Evolutionary conservation across 2,888 invertebrate genomes (phyloP), one percentile per base, ranked within the genome.

Genomic region (Pyralis farinalis): DNA sequence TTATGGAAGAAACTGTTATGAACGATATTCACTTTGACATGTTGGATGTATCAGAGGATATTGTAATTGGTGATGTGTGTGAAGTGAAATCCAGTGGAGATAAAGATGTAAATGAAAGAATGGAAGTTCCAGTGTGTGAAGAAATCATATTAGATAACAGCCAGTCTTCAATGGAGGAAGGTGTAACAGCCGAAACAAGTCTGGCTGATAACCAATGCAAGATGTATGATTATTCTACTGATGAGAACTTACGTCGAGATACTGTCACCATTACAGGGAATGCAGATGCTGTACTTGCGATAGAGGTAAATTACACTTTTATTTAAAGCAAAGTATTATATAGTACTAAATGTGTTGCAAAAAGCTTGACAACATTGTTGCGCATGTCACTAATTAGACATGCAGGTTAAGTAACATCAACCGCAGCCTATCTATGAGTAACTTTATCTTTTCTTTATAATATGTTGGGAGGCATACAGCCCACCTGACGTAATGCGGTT

Each of bases 21-120:
- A 78, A 71, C 53, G 79, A 82, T 36, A 55, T 86, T 27, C 81
- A 83, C 31, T 76, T 88, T 53, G 87, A 87, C 43, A 86, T 87
- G 86, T 63, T 88, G 41, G 87, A 87, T 59, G 86, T 87, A 0
- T 88, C 86, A 0, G 88, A 87, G 53, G 87, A 87, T 45, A 87
- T 88, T 40, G 72, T 82, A 0, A 83, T 88, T 43, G 86, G 79
- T 0, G 80, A 80, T 27, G 71, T 52, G 40, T 75, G 69, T 58
- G 84, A 85, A 40, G 53, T 71, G 0, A 84, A 84, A 46, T 55
- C 43, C 12, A 32, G 46, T 20, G 71, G 62, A 37, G 74, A 75
- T 32, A 82, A 78, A 47, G 69, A 64, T 36, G 40, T 53, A 16
- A n/a, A n/a, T n/a, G 73, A 62, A 22, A 59, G 54, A 9, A 34